Percentiles rank a stretch among this genome's conserved stretches.
These are phyloP conservation scores for Pachycephala philippinensis DNA, from an alignment of 2,113 vertebrate genomes.

Conservation along the genomic window DNA sequence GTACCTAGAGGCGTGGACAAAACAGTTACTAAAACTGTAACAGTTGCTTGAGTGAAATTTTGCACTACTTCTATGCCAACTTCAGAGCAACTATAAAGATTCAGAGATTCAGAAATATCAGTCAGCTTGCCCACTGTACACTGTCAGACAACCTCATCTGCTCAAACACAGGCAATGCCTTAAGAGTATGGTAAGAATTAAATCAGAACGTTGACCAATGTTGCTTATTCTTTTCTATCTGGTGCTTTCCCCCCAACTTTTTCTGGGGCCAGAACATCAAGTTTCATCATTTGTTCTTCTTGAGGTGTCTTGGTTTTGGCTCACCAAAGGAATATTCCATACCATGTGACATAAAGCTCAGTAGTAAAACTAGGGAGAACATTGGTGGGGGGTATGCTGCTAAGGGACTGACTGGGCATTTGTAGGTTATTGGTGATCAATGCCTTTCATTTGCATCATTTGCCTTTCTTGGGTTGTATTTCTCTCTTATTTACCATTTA, in stretches of 20 bases:
- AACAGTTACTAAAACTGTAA: not conserved
- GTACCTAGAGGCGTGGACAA: not conserved
- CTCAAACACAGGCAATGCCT: not conserved
- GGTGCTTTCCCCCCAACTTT: not conserved
- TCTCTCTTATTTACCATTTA: not conserved
- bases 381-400: not conserved
- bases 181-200: not conserved
- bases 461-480: not conserved
- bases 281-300: not conserved
- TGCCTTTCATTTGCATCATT: not conserved
- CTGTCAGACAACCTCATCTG: not conserved
- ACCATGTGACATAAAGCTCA: not conserved
- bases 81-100: not conserved
- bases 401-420: not conserved
- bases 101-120: not conserved
- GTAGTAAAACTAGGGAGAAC: not conserved
- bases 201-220: not conserved
- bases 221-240: not conserved
- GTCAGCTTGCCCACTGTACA: not conserved
- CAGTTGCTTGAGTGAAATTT: not conserved
- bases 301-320: not conserved
- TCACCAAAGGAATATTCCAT: not conserved
- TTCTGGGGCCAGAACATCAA: not conserved
- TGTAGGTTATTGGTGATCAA: not conserved
- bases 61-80: not conserved